Conservation (phyloP, 2,113 vertebrate genomes). For the Pelecanoides urinatrix region DNA sequence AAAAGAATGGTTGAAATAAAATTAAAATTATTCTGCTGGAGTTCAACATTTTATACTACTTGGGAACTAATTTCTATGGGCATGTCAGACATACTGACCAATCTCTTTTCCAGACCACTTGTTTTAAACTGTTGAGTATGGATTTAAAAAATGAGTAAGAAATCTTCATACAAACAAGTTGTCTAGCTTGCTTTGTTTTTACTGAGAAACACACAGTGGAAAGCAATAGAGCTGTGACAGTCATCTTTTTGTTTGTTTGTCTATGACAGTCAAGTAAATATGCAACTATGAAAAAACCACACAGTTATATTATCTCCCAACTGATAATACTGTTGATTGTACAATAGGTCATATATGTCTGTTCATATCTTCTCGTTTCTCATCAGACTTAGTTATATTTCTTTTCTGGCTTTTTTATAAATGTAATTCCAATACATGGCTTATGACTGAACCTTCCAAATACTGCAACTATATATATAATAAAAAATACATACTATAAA, state of each 20-base stretch:
- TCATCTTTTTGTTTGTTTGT: not conserved
- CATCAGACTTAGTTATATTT: not conserved
- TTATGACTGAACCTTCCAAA: not conserved
- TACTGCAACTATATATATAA: not conserved
- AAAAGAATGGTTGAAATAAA: slow-evolving; percentile 55
- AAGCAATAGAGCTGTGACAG: not conserved
- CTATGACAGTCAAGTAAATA: not conserved
- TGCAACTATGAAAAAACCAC: not conserved
- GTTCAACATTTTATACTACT: slow-evolving; percentile 19
- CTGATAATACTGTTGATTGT: not conserved
- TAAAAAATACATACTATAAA: not conserved
- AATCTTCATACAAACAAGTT: not conserved
- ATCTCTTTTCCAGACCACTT: slow-evolving; percentile 37
- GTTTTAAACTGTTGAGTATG: slow-evolving; percentile 16
- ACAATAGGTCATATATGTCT: not conserved
- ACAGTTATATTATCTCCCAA: not conserved
- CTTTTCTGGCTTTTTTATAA: not conserved
- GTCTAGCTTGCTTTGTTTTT: not conserved
- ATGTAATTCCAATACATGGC: not conserved
- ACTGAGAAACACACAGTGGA: not conserved
- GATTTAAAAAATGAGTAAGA: not conserved
- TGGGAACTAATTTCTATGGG: slow-evolving; percentile 19
- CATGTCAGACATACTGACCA: not conserved
- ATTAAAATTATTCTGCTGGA: slow-evolving; percentile 48
- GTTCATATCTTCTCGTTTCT: not conserved